Evolutionary conservation across 2,888 invertebrate genomes (phyloP), one percentile per base, ranked within the genome.

Genomic region (Labia minor): DNA sequence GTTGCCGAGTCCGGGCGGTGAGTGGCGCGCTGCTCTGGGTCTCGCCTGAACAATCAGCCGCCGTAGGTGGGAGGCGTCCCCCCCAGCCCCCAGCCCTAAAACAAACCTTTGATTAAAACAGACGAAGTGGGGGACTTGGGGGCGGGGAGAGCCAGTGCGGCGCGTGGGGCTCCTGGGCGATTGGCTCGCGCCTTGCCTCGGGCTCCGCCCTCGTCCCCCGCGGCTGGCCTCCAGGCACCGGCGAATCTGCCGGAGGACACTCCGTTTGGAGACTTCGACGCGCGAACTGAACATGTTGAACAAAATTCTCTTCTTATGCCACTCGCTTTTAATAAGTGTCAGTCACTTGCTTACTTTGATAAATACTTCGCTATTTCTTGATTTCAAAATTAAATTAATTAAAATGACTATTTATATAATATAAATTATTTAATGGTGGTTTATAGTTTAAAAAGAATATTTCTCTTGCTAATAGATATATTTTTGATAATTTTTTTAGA

Each of bases 151-250:
- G 49, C 16, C 6, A 49, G 49, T 4, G 8, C 16, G 49, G 49
- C 49, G 49, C 49, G 49, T 49, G 49, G 49, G 49, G 49, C 49
- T 49, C n/a, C 49, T 16, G 49, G 49, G n/a, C 49, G 14, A 49
- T 49, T 49, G 49, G 49, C 49, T 49, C 49, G 49, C 49, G 49
- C 49, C 49, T 26, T 8, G 49, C 49, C 49, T 14, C 49, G 49
- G 49, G 49, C 49, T 49, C 49, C 49, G 49, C 49, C 49, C 16
- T 49, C 49, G 49, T 14, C 49, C 16, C 49, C 14, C 2, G 49
- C 49, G 16, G 16, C 49, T 49, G 6, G 2, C 49, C 49, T 14
- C 49, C 8, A n/a, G n/a, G n/a, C 49, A n/a, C 49, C n/a, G 16
- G 8, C 6, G n/a, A 2, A 10, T 2, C 49, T 3, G 4, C 4